phyloP scores from a whole-genome alignment of 1,140 invertebrate species.

The Parasteatoda tepidariorum region DNA sequence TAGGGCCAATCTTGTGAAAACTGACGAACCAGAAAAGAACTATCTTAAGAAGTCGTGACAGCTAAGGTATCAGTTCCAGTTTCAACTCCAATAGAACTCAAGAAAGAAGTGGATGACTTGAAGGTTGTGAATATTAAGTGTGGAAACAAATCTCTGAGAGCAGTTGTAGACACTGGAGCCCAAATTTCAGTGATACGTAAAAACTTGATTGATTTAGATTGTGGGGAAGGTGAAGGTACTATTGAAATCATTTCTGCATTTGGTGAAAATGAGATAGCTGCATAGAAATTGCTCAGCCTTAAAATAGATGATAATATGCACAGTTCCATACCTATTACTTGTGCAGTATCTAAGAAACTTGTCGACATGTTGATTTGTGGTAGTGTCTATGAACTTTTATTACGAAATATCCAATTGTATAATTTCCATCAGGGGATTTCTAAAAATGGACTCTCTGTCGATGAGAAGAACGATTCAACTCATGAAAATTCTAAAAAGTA shows the following conservation, averaged over 20 bases:
- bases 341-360: not conserved
- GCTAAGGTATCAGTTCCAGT: too few species aligned
- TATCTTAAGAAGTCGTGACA: too few species aligned
- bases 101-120: not conserved
- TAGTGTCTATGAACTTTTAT: not conserved
- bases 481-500: not conserved
- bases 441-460: too few species aligned
- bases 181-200: not conserved
- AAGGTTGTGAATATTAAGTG: not conserved
- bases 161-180: not conserved
- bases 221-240: not conserved
- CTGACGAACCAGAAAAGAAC: too few species aligned
- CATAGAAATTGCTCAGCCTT: not conserved
- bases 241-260: not conserved
- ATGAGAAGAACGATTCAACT: too few species aligned
- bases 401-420: not conserved
- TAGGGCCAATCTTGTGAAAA: too few species aligned
- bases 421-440: not conserved
- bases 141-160: not conserved
- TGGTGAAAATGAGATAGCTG: not conserved
- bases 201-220: not conserved
- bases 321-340: not conserved
- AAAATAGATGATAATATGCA: not conserved
- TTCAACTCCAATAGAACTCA: too few species aligned
- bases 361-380: not conserved